Base-by-base conservation (phyloP, 2,797 vertebrate genomes). In the Semaprochilodus insignis region DNA sequence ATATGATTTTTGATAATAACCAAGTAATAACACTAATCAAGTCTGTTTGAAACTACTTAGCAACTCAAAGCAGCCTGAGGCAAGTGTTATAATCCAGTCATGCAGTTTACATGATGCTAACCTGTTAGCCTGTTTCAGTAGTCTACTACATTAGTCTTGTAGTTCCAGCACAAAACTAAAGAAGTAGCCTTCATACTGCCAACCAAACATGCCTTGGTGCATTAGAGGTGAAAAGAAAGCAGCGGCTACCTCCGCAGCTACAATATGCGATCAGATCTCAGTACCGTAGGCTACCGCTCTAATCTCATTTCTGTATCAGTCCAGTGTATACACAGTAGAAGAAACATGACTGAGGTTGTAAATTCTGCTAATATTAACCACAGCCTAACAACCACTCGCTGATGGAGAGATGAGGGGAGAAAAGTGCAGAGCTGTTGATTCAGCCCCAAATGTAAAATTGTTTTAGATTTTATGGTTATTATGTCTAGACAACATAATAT, bases 401-500 rank as follows among this genome's bases (percentile, higher is more conserved):
- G 67, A 77, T 4, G 27, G 17, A 77, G 48, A 34, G 48, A 52
- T 21, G 10, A 67, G 27, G 52, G 21, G 19, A 54, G n/a, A 23
- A 44, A 36, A 34, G 31, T 23, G 36, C 13, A 65, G 25, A 23
- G 36, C 66, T 70, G 40, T 19, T 23, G 21, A 51, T 6, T 11
- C 44, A 36, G 48, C n/a, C 36, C 40, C 21, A 52, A 10, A 51
- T 72, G 15, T 31, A 31, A 65, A 48, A 48, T 10, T 14, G 25
- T 27, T 63, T 65, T 16, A 60, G n/a, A 62, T 15, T 6, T 31
- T 62, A 23, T 2, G n/a, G 25, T 44, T 44, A 44, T 44, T 44
- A 44, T 44, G 77, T 82, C n/a, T 52, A 72, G 31, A 59, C 6
- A 67, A 44, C 40, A 13, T 21, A 77, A 54, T 34, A 63, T 27